Evolutionary conservation across 2,888 invertebrate genomes (phyloP), one percentile per base, ranked within the genome.

Genomic region (Fissipunctia ypsillon): DNA sequence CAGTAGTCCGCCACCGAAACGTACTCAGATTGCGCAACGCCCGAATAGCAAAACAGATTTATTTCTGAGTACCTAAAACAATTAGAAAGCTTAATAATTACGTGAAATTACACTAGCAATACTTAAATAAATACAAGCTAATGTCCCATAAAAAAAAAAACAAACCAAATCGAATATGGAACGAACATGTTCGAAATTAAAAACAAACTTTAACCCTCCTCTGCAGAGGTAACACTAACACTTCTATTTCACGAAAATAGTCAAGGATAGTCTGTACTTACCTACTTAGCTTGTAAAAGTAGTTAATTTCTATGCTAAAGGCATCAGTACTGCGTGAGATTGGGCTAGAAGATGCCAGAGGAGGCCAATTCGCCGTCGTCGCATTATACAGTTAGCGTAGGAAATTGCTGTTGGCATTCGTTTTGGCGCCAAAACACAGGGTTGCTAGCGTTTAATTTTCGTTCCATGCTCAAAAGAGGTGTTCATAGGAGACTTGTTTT

Each of bases 401-500:
- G 84, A 90, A 89, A 91, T 90, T 88, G 90, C 90, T 75, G 74
- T 77, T 74, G 86, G 85, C 83, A 80, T 86, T 89, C 91, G 84
- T 90, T 91, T 88, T 89, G 86, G 85, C 86, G 87, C 86, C 86
- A 88, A 90, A 91, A 89, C 80, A 84, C 78, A 87, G 80, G 85
- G 84, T 77, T 78, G 73, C 69, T 45, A 71, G 45, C 31, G 22
- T 73, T 73, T 59, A 73, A 71, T 80, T 81, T 75, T 79, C 60
- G 60, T 60, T 68, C 22, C 22, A 56, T 57, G 16, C 25, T 35
- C 63, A 28, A 80, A 73, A 19, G n/a, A 52, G 61, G 54, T 72
- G 67, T 61, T 64, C 56, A 61, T 70, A 10, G 6, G n/a, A 38
- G 48, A 16, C 38, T 22, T 31, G 14, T 66, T 52, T 41, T 22